Conservation (phyloP, 2,113 vertebrate genomes). For the Arenaria interpres region DNA sequence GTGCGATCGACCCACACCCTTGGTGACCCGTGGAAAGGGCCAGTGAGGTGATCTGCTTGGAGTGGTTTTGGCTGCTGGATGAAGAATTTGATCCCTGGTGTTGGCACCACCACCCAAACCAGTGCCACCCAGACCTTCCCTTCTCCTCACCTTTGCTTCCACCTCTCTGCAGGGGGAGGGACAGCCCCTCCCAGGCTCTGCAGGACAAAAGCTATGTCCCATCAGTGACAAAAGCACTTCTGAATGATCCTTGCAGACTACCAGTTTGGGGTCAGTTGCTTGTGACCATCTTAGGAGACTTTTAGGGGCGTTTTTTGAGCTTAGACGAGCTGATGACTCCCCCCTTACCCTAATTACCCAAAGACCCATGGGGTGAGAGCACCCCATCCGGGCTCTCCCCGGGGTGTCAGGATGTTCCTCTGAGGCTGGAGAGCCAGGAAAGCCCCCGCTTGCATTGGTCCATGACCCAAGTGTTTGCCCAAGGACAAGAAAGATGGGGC, state of each 20-base stretch:
- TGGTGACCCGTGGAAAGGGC: not conserved
- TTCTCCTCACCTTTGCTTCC: not conserved
- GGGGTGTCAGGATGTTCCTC: not conserved
- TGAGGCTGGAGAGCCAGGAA: not conserved
- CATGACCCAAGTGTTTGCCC: not conserved
- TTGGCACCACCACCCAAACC: not conserved
- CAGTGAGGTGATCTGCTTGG: accelerated
- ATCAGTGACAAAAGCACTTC: not conserved
- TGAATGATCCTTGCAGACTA: not conserved
- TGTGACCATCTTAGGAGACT: not conserved
- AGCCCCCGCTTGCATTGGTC: accelerated
- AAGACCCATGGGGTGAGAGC: not conserved
- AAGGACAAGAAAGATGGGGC: not conserved
- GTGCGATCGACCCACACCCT: not conserved
- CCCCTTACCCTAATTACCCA: not conserved
- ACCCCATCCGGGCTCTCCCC: not conserved
- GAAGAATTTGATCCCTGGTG: not conserved
- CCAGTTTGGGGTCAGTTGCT: not conserved
- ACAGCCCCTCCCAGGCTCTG: not conserved
- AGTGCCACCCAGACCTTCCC: not conserved
- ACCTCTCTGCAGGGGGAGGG: not conserved
- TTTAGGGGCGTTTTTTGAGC: not conserved
- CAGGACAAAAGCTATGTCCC: not conserved
- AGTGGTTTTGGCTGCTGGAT: not conserved
- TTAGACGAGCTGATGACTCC: accelerated